Conservation (phyloP, 2,113 vertebrate species). For the Synodontis membranacea region DNA sequence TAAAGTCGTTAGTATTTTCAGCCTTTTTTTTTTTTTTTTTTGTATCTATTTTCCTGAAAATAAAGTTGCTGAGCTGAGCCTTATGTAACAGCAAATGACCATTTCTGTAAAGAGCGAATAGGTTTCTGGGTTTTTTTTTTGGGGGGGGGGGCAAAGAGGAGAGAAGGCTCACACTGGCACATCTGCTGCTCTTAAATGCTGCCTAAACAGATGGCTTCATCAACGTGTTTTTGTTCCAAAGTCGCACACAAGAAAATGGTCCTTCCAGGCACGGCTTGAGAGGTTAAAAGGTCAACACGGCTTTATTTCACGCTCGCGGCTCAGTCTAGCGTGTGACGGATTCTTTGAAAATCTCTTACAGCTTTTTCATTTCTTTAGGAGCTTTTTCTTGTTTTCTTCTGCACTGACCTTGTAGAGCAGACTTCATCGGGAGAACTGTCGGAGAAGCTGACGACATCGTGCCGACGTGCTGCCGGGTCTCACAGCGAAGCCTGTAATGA, state of each 20-base stretch:
- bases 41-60: not conserved
- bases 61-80: not conserved
- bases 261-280: not conserved
- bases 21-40: not conserved
- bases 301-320: not conserved
- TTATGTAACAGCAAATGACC: not conserved
- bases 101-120: not conserved
- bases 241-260: not conserved
- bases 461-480: not conserved
- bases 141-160: not conserved
- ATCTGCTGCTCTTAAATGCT: conserved; percentile 1
- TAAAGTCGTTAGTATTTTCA: not conserved
- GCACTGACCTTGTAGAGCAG: not conserved
- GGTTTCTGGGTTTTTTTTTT: not conserved
- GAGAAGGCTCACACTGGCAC: not conserved
- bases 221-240: conserved; percentile 22
- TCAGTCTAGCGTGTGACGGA: not conserved
- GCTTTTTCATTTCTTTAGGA: not conserved
- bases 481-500: not conserved
- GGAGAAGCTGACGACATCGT: not conserved
- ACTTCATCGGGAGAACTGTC: not conserved
- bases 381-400: not conserved
- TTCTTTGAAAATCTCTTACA: not conserved
- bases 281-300: not conserved
- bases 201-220: conserved; percentile 22